Evolutionary conservation across 2,888 invertebrate genomes (phyloP).

Genomic region (Macrosiphum euphorbiae): DNA sequence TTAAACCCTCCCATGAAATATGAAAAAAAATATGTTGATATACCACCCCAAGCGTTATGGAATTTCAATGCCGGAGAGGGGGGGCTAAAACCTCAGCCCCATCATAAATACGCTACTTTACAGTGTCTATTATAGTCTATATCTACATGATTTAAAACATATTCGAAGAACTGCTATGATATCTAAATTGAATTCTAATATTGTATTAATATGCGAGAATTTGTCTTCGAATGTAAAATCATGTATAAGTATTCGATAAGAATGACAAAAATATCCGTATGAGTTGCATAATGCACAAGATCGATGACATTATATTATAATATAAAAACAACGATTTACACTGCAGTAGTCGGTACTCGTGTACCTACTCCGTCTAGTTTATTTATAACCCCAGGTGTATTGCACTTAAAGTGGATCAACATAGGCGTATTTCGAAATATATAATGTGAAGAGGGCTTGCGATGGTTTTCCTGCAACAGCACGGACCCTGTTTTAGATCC

Average conservation of each 20-base stretch:
- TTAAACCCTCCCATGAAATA: not conserved
- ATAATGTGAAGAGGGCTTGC: not conserved
- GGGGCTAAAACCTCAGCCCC: not conserved
- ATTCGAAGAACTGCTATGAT: not conserved
- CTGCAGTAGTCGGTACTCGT: not conserved
- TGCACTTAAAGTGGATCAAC: not conserved
- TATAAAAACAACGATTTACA: not conserved
- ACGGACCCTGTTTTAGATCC: not conserved
- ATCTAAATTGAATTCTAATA: not conserved
- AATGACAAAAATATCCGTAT: not conserved
- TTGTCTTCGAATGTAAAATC: not conserved
- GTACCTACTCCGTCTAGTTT: not conserved
- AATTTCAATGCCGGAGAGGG: not conserved
- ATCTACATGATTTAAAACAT: too few species aligned
- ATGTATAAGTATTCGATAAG: not conserved
- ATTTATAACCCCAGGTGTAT: not conserved
- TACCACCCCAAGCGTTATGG: not conserved
- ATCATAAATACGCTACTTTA: not conserved
- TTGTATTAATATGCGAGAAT: not conserved
- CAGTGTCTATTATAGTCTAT: not conserved
- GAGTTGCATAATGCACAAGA: not conserved
- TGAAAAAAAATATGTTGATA: not conserved
- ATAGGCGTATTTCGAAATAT: not conserved
- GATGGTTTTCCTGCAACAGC: not conserved
- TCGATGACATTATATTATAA: not conserved